Base-by-base conservation (phyloP, 2,797 vertebrate species). In the Anguilla megastoma region DNA sequence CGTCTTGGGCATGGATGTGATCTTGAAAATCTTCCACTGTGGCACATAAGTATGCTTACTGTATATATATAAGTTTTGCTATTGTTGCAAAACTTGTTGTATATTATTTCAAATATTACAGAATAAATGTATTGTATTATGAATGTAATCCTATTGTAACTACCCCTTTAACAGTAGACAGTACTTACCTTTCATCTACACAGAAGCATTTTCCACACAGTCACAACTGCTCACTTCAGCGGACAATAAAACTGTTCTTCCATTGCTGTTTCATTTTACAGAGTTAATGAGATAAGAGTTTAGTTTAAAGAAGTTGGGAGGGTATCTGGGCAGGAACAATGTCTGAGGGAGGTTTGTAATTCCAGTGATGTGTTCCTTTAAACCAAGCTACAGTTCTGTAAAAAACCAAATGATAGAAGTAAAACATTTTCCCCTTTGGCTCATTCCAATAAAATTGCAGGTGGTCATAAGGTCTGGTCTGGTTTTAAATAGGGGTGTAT, bases 311-410 rank as follows among this genome's bases (percentile, higher is more conserved):
- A 92, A 91, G 92, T 90, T 30, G 89, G 91, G 88, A 94, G 92
- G 91, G 93, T 89, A 84, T 93, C 88, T 84, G 90, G 91, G 86
- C 85, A 36, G 90, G 85, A 93, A 91, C 93, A 95, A 93, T 90
- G 91, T 93, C 90, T 86, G 85, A 95, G 92, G 92, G 92, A 94
- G 92, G 93, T 86, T 91, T 88, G 86, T 87, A 89, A 90, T 89
- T 87, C 89, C 89, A 89, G 85, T 90, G 90, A 86, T 85, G 18
- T 48, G 85, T 82, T 21, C 14, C 85, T 92, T 92, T 9, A 12
- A 91, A 87, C 91, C 91, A 93, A 89, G 88, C 89, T 90, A 83
- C 90, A 87, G 92, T 91, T 52, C 41, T 45, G 90, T 58, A 89
- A 87, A 91, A 86, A 88, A 41, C 90, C 89, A 88, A 91, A 91